Evolutionary conservation across 2,113 vertebrate genomes (phyloP), one percentile per base, ranked within the genome.

Genomic region (Tragelaphus imberbis): DNA sequence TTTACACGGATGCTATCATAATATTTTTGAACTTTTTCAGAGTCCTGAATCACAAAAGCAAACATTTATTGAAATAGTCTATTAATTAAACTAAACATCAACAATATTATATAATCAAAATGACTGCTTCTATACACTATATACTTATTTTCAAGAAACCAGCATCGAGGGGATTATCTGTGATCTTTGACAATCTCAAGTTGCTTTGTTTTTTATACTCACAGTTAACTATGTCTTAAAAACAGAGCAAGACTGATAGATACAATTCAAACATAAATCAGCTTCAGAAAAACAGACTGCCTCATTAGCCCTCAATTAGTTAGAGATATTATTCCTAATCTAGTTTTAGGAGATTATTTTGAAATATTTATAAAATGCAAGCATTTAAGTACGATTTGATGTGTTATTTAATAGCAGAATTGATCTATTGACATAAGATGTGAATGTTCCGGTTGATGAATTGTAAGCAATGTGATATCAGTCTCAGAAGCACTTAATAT

Each of bases 341-440:
- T 80, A 97, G 53, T 94, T 97, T 95, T 84, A 88, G 47, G 93
- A 80, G 49, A 95, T 68, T 86, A 84, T 75, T 94, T 87, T 92
- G 91, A 96, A 49, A 71, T 94, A 89, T 81, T 91, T 91, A 75
- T 40, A 93, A 97, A 95, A 91, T 59, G 30, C 4, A 63, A 36
- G 5, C 55, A 65, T 81, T 80, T 85, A 75, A 77, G 36, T 90
- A 75, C 77, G 56, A 94, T 81, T 92, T 75, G 25, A 53, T 75
- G 21, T 91, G 75, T 79, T 90, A 80, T 93, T 97, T 94, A 94
- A 88, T 59, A 90, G 84, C 63, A 91, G 63, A 75, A 90, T 94
- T 94, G 93, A 97, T 84, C 56, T 88, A 90, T 87, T 97, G 82
- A 95, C 92, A 84, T 87, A 96, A 95, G 91, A 95, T 97, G 47